Base-by-base conservation (phyloP, 1,140 invertebrate species). In the Campoletis sonorensis region DNA sequence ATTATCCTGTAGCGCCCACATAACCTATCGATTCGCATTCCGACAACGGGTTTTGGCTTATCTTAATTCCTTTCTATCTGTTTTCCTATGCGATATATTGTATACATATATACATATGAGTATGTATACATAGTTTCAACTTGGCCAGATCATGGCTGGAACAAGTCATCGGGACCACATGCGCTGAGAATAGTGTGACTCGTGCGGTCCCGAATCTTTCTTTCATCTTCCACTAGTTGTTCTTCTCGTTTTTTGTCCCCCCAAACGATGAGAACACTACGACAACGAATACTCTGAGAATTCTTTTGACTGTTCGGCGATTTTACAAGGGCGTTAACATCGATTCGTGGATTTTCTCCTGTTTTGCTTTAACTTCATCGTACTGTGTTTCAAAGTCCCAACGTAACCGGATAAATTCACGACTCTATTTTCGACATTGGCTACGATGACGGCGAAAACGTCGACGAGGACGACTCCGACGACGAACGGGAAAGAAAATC, bases 21-120 rank as follows among this genome's bases (percentile, higher is more conserved):
- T 87, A 87, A 88, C 86, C 83, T 86, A 85, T 84, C 82, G 85
- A 88, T 88, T 87, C 86, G 86, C 85, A 86, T 87, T 85, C 85
- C 84, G 85, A 79, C 83, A 85, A 88, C 87, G 84, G 85, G 86
- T 88, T 87, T 87, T 77, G 84, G 86, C 85, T 88, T 88, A 88
- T 88, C 87, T 88, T 86, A 88, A 88, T 88, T 88, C 83, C 67
- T 78, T 54, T 78, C 81, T 72, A 51, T 78, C 80, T 67, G 8
- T 27, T 78, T 49, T 64, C 64, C 40, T 45, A 45, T 45, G 40
- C 40, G 40, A 45, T 11, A 45, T 45, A 33, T 10, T 45, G 1
- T 45, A 45, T 45, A 70, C 15, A 70, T 10, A 4, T 15, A 26
- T 61, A 61, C 30, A 61, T 15, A 13, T 49, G 23, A 33, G 27